phyloP scores from a whole-genome alignment of 2,888 invertebrate genomes.

The Lithophane ornitopus region DNA sequence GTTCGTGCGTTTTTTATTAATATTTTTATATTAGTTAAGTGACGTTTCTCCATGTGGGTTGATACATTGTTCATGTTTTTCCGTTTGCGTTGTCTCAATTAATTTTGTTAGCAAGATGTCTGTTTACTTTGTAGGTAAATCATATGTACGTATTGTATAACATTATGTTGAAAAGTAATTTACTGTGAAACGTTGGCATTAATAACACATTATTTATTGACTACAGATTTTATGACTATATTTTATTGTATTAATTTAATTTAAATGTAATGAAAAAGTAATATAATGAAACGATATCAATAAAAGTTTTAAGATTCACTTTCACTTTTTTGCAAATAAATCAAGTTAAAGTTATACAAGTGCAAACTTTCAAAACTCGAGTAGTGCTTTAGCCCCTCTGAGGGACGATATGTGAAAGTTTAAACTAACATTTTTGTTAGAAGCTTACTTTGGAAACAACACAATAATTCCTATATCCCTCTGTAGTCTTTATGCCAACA shows the following conservation, averaged over 20 bases:
- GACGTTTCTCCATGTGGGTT: constrained; percentile 66
- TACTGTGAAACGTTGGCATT: background rate
- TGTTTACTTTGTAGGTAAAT: constrained; percentile 32
- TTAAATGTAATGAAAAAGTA: background rate
- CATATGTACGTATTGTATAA: background rate
- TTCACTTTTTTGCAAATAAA: constrained; percentile 12
- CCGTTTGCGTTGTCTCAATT: constrained; percentile 57
- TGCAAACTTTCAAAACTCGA: background rate
- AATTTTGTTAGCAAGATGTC: constrained; percentile 51
- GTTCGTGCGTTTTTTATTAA: constrained; percentile 72
- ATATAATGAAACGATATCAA: constrained; percentile 18
- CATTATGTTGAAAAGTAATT: constrained; percentile 11
- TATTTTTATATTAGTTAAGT: constrained; percentile 71
- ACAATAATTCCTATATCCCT: background rate
- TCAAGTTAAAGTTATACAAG: background rate
- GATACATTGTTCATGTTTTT: constrained; percentile 59
- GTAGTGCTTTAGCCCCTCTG: background rate
- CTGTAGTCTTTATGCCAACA: background rate
- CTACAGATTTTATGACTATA: constrained; percentile 11
- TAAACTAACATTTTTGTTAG: background rate
- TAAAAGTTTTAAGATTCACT: constrained; percentile 9
- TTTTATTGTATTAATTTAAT: constrained; percentile 18
- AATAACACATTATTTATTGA: constrained; percentile 5
- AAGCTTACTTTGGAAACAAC: background rate
- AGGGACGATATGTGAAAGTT: background rate